phyloP scores from a whole-genome alignment of 2,888 invertebrate genomes.

The Callyntrura sp. region DNA sequence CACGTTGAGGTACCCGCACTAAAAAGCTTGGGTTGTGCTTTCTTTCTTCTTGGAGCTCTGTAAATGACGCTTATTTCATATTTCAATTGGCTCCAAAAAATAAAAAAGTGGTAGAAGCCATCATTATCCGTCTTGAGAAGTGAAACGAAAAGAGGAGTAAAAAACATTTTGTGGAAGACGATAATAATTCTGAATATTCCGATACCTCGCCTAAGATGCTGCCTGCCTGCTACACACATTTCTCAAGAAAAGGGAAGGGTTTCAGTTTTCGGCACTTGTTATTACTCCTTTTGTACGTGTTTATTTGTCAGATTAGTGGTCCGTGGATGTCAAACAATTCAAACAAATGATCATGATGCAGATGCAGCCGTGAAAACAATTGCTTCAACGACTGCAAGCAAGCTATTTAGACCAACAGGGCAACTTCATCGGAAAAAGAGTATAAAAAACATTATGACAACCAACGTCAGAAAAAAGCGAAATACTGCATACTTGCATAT shows the following conservation, averaged over 20 bases:
- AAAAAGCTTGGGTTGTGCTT: too few relatives aligned
- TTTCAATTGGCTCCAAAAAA: constrained; percentile 66
- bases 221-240: constrained; percentile 3
- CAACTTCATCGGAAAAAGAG: neutral
- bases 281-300: constrained; percentile 35
- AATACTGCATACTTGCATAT: too few relatives aligned
- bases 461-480: too few relatives aligned
- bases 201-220: neutral
- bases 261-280: constrained; percentile 31
- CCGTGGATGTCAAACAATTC: constrained; percentile 56
- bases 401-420: neutral
- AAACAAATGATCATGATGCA: constrained; percentile 49
- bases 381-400: neutral
- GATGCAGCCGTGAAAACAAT: constrained; percentile 11
- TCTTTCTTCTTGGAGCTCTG: constrained; percentile 25
- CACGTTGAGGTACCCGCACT: too few relatives aligned
- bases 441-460: neutral
- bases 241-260: constrained; percentile 18
- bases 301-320: constrained; percentile 35
- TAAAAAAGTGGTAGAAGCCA: constrained; percentile 62
- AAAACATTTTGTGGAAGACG: neutral
- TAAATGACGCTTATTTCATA: constrained; percentile 54
- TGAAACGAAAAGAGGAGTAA: neutral
- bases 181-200: neutral
- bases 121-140: constrained; percentile 46